Percentiles rank a stretch among this genome's conserved stretches.
Conservation (phyloP, 2,888 invertebrate species). For the Noctua comes region DNA sequence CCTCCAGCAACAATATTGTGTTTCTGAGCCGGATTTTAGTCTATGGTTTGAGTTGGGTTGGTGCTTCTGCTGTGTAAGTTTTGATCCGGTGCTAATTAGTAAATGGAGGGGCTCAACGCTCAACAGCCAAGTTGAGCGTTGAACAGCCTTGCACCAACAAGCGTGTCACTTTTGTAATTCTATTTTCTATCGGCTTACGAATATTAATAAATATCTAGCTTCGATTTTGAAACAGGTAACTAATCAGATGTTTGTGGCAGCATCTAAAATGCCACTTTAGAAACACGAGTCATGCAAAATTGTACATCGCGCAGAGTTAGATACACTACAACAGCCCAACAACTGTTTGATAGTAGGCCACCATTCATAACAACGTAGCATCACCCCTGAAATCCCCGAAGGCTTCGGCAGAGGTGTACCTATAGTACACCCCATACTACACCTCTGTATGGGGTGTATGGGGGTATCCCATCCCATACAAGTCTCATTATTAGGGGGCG, state of each 20-base stretch:
- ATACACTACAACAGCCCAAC: too few species aligned
- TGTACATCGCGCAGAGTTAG: not conserved
- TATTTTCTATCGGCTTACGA: not conserved
- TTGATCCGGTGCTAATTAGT: conserved; percentile 23
- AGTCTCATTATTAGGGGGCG: too few species aligned
- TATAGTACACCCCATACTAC: too few species aligned
- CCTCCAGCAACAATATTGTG: conserved; percentile 49
- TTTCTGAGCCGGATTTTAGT: conserved; percentile 43
- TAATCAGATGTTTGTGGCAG: too few species aligned
- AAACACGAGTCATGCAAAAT: not conserved
- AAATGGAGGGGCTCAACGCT: not conserved
- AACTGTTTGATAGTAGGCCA: too few species aligned
- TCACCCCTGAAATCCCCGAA: too few species aligned
- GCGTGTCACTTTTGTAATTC: too few species aligned
- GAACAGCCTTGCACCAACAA: not conserved
- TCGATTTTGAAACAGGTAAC: not conserved
- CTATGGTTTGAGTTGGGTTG: conserved; percentile 26
- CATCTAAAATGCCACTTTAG: not conserved
- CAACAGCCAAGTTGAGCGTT: not conserved
- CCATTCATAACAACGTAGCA: too few species aligned
- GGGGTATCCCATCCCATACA: too few species aligned
- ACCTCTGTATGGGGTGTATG: too few species aligned
- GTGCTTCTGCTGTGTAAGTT: conserved; percentile 24
- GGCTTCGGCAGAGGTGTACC: too few species aligned
- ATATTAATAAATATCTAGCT: not conserved